These are phyloP conservation scores for Phylloscopus whistleri DNA, from an alignment of 2,113 vertebrate species.

Conservation along the genomic window DNA sequence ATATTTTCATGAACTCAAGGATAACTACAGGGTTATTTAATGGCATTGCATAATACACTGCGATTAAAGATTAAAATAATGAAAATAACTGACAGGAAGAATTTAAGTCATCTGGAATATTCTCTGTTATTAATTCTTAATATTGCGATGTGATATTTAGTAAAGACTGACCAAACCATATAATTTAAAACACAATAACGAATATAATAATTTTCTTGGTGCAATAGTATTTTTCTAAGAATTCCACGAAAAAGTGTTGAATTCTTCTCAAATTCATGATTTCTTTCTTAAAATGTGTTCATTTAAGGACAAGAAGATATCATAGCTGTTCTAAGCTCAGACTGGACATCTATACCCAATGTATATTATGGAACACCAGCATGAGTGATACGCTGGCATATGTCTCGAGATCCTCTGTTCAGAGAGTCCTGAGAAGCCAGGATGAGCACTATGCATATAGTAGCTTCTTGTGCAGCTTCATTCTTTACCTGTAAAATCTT, in stretches of 20 bases:
- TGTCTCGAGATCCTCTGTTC: neutral
- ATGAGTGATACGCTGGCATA: neutral
- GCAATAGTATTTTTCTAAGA: neutral
- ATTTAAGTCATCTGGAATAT: neutral
- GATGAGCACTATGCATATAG: neutral
- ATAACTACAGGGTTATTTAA: neutral
- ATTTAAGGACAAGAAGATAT: neutral
- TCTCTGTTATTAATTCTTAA: neutral
- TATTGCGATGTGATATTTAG: neutral
- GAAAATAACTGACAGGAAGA: neutral
- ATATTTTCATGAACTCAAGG: neutral
- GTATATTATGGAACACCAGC: neutral
- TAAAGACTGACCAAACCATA: neutral
- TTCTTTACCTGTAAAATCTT: neutral
- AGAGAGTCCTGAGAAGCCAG: neutral
- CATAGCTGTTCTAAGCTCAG: neutral
- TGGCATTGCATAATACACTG: neutral
- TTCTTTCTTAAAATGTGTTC: neutral
- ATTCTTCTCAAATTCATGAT: neutral
- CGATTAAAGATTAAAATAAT: neutral
- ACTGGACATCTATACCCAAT: neutral
- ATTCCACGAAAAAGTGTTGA: neutral
- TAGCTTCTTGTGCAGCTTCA: neutral
- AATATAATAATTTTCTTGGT: neutral
- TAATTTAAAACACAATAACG: neutral